These are phyloP conservation scores for Neocloeon triangulifer DNA, from an alignment of 1,140 invertebrate species.

Conservation along the genomic window DNA sequence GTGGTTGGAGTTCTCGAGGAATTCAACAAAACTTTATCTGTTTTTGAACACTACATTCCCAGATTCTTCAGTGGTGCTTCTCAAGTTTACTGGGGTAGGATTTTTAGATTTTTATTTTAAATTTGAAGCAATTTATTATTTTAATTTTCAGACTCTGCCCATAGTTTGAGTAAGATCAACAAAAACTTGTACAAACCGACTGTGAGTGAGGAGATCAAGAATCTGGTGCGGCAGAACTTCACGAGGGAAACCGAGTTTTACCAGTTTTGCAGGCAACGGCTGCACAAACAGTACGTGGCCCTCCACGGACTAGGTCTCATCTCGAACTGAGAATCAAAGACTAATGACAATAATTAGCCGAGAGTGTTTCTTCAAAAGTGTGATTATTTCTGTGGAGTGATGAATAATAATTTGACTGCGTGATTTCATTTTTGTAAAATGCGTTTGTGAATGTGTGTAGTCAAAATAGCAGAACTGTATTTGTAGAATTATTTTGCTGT, in stretches of 20 bases:
- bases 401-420: too few species aligned
- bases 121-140: constrained; percentile 3
- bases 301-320: too few species aligned
- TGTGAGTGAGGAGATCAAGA: constrained; percentile 62
- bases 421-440: too few species aligned
- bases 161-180: constrained; percentile 55
- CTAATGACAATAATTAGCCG: too few species aligned
- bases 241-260: constrained; percentile 81
- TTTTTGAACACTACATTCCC: constrained; percentile 64
- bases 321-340: too few species aligned
- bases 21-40: constrained; percentile 59
- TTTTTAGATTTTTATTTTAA: too few species aligned
- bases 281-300: constrained; percentile 57
- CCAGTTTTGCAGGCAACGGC: constrained; percentile 64
- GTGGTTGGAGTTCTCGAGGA: constrained; percentile 75
- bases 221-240: constrained; percentile 67
- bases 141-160: constrained; percentile 40
- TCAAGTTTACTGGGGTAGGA: constrained; percentile 58
- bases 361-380: too few species aligned
- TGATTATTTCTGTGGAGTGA: too few species aligned
- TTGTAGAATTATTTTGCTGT: too few species aligned
- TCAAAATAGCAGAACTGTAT: too few species aligned
- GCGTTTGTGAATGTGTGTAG: too few species aligned
- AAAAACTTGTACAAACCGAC: constrained; percentile 68
- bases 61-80: constrained; percentile 57